Evolutionary conservation across 2,113 vertebrate species (phyloP).

Genomic region (Dipodomys merriami): DNA sequence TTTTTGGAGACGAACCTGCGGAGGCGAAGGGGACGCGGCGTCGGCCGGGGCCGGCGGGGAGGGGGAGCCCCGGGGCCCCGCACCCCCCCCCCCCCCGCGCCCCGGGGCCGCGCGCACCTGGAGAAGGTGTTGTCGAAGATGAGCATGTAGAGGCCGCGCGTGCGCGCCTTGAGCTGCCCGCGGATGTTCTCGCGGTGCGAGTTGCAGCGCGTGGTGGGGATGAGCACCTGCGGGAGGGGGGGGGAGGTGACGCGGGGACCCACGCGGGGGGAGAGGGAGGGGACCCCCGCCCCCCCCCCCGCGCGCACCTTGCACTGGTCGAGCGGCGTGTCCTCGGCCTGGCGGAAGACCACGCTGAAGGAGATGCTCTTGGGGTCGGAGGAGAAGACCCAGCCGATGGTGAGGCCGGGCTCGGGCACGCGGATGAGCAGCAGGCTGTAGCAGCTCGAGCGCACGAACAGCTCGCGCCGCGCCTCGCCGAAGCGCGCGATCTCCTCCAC

Average conservation of each 20-base stretch:
- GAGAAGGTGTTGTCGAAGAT: slow-evolving; percentile 99
- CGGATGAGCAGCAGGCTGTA: slow-evolving; percentile 93
- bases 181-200: slow-evolving; percentile 95
- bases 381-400: slow-evolving; percentile 96
- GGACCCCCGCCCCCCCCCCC: no score
- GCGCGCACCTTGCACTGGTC: slow-evolving; percentile 93
- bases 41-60: not conserved
- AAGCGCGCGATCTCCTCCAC: slow-evolving; percentile 91
- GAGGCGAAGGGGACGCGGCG: no score
- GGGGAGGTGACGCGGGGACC: not conserved
- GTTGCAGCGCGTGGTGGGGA: slow-evolving; percentile 95
- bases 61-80: not conserved
- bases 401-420: slow-evolving; percentile 86
- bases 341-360: slow-evolving; percentile 94
- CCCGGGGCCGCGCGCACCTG: slow-evolving; percentile 84
- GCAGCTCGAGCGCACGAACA: slow-evolving; percentile 95
- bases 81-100: no score
- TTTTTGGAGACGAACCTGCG: slow-evolving; percentile 97
- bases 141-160: slow-evolving; percentile 92
- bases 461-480: slow-evolving; percentile 90
- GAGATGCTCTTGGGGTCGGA: slow-evolving; percentile 97
- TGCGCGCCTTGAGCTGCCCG: slow-evolving; percentile 94
- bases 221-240: slow-evolving; percentile 90
- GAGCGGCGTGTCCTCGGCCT: slow-evolving; percentile 86
- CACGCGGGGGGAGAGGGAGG: not conserved